Evolutionary conservation across 2,888 invertebrate genomes (phyloP).

Genomic region (Nomada ruficornis): DNA sequence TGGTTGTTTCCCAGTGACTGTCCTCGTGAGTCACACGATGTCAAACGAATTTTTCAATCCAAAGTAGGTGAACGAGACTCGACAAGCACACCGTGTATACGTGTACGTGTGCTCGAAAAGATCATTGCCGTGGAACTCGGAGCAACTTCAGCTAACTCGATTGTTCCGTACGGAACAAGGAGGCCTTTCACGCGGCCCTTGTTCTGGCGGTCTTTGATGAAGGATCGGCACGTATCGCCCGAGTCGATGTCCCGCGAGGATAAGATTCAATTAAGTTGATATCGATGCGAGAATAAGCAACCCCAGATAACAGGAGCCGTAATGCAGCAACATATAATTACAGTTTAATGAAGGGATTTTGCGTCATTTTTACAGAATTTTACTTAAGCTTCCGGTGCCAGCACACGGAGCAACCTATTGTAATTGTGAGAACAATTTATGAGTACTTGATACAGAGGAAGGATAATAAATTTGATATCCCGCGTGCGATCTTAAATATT

Average conservation of each 20-base stretch:
- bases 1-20: neutral
- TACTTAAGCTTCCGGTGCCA: neutral
- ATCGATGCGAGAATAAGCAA: constrained; percentile 49
- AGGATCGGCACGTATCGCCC: constrained; percentile 62
- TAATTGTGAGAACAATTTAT: too few relatives aligned
- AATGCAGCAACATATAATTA: constrained; percentile 22
- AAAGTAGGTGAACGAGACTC: constrained; percentile 21
- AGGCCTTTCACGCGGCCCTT: constrained; percentile 71
- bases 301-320: constrained; percentile 17
- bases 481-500: too few relatives aligned
- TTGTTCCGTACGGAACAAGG: constrained; percentile 74
- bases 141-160: constrained; percentile 72
- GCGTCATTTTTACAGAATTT: neutral
- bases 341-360: constrained; percentile 26
- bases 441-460: too few relatives aligned
- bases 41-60: neutral
- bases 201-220: constrained; percentile 63
- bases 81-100: constrained; percentile 22
- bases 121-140: constrained; percentile 53
- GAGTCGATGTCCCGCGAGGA: constrained; percentile 56
- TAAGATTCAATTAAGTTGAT: constrained; percentile 66
- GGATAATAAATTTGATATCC: too few relatives aligned
- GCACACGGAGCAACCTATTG: neutral
- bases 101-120: constrained; percentile 51
- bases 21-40: constrained; percentile 16